phyloP scores from a whole-genome alignment of 2,113 vertebrate genomes.

The Megaceryle maxima region DNA sequence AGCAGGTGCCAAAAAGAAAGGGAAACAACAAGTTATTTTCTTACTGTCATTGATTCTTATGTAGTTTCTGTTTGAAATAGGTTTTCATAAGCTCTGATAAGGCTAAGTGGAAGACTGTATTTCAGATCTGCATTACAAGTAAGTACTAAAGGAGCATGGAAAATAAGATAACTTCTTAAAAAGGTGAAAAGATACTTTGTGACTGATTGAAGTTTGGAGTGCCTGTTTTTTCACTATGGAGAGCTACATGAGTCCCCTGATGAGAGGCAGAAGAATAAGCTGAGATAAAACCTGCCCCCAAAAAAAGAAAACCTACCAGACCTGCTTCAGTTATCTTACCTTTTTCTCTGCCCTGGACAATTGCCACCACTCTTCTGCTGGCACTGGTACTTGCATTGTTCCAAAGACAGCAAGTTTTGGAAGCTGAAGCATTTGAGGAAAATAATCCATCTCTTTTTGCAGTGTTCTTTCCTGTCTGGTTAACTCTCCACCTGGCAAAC shows the following conservation, averaged over 20 bases:
- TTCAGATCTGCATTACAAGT: background rate
- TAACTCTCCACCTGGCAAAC: background rate
- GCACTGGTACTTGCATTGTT: background rate
- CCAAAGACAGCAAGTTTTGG: background rate
- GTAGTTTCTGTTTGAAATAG: background rate
- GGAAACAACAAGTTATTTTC: background rate
- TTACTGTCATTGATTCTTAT: background rate
- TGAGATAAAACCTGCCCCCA: background rate
- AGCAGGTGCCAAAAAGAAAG: background rate
- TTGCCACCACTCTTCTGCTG: background rate
- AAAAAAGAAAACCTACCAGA: background rate
- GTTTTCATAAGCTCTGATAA: background rate
- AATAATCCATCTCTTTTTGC: background rate
- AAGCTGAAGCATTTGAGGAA: background rate
- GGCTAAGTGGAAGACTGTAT: background rate
- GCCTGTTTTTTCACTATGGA: background rate
- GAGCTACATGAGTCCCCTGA: rapidly evolving
- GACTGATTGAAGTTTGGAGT: background rate
- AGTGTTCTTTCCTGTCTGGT: background rate
- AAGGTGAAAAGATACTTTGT: background rate
- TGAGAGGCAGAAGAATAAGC: background rate
- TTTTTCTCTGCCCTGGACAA: background rate
- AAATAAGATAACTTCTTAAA: background rate
- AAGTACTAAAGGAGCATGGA: background rate
- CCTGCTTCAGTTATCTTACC: background rate